These are phyloP conservation scores for Chrysochloris asiatica DNA, from an alignment of 2,113 vertebrate genomes.

Conservation along the genomic window DNA sequence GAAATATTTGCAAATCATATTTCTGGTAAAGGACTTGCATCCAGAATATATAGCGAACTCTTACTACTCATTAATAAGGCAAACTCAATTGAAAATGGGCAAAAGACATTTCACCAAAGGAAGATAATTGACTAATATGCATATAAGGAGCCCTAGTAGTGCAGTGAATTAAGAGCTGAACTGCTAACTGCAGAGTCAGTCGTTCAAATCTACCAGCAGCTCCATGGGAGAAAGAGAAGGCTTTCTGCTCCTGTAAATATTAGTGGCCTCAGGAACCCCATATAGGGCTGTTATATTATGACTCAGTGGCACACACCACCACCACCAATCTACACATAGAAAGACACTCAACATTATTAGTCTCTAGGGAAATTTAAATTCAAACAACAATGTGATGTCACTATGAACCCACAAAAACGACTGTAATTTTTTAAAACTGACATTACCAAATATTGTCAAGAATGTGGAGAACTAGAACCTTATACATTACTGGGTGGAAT, in stretches of 20 bases:
- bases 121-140: constrained; percentile 39
- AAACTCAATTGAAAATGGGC: constrained; percentile 39
- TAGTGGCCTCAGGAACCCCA: no score
- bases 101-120: constrained; percentile 19
- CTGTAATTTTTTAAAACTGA: not conserved
- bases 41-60: not conserved
- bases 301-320: no score
- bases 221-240: no score
- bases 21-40: constrained; percentile 6
- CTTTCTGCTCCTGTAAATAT: no score
- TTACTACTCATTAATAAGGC: constrained; percentile 26
- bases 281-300: no score
- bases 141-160: no score
- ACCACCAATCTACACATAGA: no score
- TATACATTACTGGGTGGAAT: not conserved
- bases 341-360: constrained; percentile 19
- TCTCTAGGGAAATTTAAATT: constrained; percentile 42
- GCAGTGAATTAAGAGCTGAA: no score
- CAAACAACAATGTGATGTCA: constrained; percentile 25
- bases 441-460: not conserved
- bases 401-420: not conserved
- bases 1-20: constrained; percentile 29
- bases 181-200: no score
- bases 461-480: not conserved
- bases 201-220: no score